These are phyloP conservation scores for Petrolisthes manimaculis DNA, from an alignment of 2,888 invertebrate species.

Conservation along the genomic window DNA sequence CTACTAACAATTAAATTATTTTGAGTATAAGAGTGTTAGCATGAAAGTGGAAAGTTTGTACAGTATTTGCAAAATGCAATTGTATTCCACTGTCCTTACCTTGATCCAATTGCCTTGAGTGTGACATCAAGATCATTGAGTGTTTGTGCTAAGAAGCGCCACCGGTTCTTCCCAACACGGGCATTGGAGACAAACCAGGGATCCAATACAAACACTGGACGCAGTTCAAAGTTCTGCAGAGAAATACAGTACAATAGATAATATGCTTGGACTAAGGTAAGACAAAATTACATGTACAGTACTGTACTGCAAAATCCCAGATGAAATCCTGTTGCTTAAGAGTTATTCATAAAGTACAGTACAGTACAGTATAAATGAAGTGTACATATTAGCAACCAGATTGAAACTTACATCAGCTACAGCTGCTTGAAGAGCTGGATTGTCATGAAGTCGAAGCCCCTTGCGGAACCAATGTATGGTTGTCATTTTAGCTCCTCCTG, in stretches of 20 bases:
- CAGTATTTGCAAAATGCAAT: background rate
- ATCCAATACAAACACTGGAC: conserved; percentile 62
- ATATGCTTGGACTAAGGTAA: background rate
- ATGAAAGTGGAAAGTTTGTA: background rate
- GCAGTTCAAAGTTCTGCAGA: conserved; percentile 38
- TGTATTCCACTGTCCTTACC: background rate
- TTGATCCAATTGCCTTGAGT: conserved; percentile 74
- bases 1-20: too few species aligned
- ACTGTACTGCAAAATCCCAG: background rate
- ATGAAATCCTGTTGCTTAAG: too few species aligned
- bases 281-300: background rate
- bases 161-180: conserved; percentile 75
- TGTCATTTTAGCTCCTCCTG: conserved; percentile 11
- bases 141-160: conserved; percentile 77
- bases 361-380: background rate
- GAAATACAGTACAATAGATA: background rate
- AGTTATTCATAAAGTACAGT: too few species aligned
- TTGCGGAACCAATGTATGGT: conserved; percentile 88
- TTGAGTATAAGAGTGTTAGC: background rate
- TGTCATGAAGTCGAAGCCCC: conserved; percentile 87
- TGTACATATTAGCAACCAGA: background rate
- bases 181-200: conserved; percentile 73
- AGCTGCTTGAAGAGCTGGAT: conserved; percentile 83
- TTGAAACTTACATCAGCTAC: conserved; percentile 69
- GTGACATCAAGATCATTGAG: conserved; percentile 75